Conservation (phyloP, 2,113 vertebrate species). For the Ptyas mucosa region DNA sequence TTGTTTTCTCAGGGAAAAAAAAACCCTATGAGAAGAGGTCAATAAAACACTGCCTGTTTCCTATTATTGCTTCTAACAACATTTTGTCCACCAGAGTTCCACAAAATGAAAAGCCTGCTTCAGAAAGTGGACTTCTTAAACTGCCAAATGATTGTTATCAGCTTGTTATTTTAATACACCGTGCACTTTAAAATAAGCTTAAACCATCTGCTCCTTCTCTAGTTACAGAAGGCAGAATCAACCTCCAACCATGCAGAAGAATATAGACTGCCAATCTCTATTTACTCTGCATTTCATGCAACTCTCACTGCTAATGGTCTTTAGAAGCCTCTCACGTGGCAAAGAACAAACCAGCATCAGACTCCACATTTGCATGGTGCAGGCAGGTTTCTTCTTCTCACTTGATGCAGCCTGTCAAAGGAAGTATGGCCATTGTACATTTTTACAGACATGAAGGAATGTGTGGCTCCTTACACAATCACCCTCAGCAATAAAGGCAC, state of each 20-base stretch:
- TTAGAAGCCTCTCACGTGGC: neutral
- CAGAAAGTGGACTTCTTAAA: constrained; percentile 40
- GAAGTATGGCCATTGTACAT: neutral
- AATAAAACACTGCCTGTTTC: constrained; percentile 19
- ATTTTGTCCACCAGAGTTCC: constrained; percentile 20
- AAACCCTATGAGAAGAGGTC: constrained; percentile 32
- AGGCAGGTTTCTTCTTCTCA: neutral
- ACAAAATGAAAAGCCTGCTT: constrained; percentile 42
- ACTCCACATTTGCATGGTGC: neutral
- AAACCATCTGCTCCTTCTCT: constrained; percentile 60
- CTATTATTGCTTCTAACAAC: constrained; percentile 24
- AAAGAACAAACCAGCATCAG: neutral
- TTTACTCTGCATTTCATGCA: constrained; percentile 42
- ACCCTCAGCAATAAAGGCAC: neutral
- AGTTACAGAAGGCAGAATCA: constrained; percentile 48
- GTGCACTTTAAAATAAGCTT: constrained; percentile 58
- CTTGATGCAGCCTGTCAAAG: neutral
- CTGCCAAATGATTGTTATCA: constrained; percentile 53
- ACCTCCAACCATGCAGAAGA: constrained; percentile 23
- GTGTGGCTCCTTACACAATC: neutral
- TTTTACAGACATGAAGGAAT: neutral
- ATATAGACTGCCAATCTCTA: constrained; percentile 20
- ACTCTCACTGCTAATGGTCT: constrained; percentile 5
- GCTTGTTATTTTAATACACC: constrained; percentile 56
- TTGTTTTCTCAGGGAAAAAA: neutral